These are phyloP conservation scores for Saturnia japonica DNA, from an alignment of 2,888 invertebrate genomes.

Conservation along the genomic window DNA sequence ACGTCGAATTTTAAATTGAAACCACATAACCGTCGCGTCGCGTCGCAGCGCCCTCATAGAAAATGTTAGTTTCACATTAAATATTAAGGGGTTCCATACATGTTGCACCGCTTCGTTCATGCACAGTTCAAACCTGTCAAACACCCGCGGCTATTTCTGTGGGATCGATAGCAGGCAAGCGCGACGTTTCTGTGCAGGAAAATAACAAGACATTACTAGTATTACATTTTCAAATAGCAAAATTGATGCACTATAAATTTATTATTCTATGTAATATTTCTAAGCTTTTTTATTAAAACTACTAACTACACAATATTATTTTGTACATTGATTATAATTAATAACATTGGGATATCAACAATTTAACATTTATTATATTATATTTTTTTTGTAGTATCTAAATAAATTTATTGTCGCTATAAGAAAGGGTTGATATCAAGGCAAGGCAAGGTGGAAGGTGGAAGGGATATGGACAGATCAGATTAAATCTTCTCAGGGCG, in stretches of 20 bases:
- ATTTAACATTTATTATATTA: too few relatives aligned
- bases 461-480: too few relatives aligned
- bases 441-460: too few relatives aligned
- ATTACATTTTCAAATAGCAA: constrained; percentile 30
- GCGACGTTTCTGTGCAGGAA: constrained; percentile 30
- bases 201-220: constrained; percentile 37
- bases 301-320: too few relatives aligned
- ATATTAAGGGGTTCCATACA: constrained; percentile 64
- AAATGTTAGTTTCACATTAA: constrained; percentile 69
- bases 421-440: too few relatives aligned
- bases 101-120: constrained; percentile 61
- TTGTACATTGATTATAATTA: too few relatives aligned
- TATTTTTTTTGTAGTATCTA: too few relatives aligned
- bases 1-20: constrained; percentile 59
- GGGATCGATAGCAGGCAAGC: constrained; percentile 60
- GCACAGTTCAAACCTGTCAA: constrained; percentile 52
- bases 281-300: too few relatives aligned
- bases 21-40: constrained; percentile 48
- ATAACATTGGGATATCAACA: too few relatives aligned
- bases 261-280: not conserved
- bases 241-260: not conserved
- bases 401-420: too few relatives aligned
- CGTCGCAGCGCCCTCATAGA: constrained; percentile 49
- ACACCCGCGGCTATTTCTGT: constrained; percentile 65
- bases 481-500: too few relatives aligned